phyloP scores from a whole-genome alignment of 1,140 invertebrate genomes.

The Lepidurus arcticus region DNA sequence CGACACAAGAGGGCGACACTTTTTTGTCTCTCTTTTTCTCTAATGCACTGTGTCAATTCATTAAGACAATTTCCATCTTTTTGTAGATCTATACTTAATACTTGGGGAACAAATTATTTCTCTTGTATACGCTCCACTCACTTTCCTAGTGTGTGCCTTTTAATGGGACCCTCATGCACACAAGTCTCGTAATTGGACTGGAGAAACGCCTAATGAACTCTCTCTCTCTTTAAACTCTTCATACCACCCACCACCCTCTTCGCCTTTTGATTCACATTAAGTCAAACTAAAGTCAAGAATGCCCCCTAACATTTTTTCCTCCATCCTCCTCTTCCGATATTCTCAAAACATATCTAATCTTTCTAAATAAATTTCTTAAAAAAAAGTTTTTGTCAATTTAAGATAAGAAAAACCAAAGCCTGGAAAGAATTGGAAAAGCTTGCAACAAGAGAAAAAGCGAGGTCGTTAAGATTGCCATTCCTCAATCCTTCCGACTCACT shows the following conservation, averaged over 20 bases:
- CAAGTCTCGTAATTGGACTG: background rate
- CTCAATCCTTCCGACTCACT: constrained; percentile 8
- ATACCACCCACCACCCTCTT: background rate
- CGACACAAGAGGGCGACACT: no score
- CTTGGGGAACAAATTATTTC: background rate
- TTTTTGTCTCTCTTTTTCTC: no score
- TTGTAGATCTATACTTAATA: background rate
- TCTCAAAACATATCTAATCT: background rate
- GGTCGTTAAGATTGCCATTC: background rate
- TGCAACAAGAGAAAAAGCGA: background rate
- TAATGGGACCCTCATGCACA: constrained; percentile 21
- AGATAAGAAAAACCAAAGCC: background rate
- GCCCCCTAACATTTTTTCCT: background rate
- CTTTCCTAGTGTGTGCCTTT: background rate
- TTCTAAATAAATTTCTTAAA: background rate
- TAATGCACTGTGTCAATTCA: no score
- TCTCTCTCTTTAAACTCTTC: background rate
- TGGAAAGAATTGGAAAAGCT: background rate
- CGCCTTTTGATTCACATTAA: background rate
- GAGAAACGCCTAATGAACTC: constrained; percentile 6
- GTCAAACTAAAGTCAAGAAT: background rate
- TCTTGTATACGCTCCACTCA: background rate
- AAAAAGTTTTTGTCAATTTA: background rate
- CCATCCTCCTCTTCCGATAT: background rate
- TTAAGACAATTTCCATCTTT: background rate